These are phyloP conservation scores for Lerema accius DNA, from an alignment of 1,140 invertebrate species.

Conservation along the genomic window DNA sequence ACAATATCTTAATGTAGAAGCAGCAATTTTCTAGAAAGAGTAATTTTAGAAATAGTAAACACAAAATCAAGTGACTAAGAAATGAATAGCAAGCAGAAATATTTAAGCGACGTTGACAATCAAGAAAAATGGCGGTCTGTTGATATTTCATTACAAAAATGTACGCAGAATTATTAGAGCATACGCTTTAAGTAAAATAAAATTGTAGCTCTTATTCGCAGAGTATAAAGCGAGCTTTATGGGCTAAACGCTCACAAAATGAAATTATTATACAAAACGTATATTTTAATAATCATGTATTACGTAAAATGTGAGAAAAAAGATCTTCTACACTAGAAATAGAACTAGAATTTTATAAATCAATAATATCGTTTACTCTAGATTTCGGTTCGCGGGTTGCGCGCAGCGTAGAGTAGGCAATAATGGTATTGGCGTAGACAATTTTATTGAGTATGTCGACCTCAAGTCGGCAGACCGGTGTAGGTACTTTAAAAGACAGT, in stretches of 20 bases:
- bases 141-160: neutral
- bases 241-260: neutral
- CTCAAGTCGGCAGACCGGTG: too few relatives aligned
- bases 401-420: too few relatives aligned
- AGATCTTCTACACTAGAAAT: too few relatives aligned
- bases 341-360: too few relatives aligned
- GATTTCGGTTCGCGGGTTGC: too few relatives aligned
- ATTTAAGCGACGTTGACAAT: neutral
- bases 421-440: too few relatives aligned
- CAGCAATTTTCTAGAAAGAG: neutral
- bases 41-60: neutral
- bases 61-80: neutral
- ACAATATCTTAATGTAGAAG: too few relatives aligned
- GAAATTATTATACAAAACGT: neutral
- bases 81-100: neutral
- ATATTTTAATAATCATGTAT: too few relatives aligned
- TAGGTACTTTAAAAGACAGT: too few relatives aligned
- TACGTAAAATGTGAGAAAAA: too few relatives aligned
- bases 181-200: neutral
- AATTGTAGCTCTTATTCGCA: neutral
- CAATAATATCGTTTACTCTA: too few relatives aligned
- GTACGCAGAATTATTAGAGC: neutral
- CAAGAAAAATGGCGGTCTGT: neutral
- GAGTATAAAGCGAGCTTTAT: neutral
- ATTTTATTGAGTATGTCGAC: too few relatives aligned